Evolutionary conservation across 2,797 vertebrate genomes (phyloP).

Genomic region (Miichthys miiuy): DNA sequence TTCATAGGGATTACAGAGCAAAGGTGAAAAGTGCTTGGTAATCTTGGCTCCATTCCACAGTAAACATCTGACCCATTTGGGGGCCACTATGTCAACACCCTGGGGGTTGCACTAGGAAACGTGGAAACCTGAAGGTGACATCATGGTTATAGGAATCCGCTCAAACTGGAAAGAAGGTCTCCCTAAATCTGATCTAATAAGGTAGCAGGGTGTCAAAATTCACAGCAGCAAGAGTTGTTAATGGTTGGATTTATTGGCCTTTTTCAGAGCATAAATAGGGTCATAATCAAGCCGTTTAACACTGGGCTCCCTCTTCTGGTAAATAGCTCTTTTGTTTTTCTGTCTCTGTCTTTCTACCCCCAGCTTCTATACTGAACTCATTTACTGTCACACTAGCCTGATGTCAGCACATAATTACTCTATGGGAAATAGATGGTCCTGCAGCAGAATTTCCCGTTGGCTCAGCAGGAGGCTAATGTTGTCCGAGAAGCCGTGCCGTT

Average conservation of each 20-base stretch:
- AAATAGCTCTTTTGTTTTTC: conserved; percentile 63
- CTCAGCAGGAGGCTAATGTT: conserved; percentile 79
- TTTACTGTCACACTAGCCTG: conserved; percentile 64
- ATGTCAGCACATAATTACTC: conserved; percentile 76
- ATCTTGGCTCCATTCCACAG: conserved; percentile 70
- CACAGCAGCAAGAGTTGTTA: conserved; percentile 47
- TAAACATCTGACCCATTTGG: conserved; percentile 62
- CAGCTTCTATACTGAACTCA: conserved; percentile 36
- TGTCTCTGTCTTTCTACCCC: conserved; percentile 17
- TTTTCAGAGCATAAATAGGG: conserved; percentile 38
- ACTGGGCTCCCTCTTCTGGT: conserved; percentile 68
- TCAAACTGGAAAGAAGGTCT: conserved; percentile 18
- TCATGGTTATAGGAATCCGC: conserved; percentile 57
- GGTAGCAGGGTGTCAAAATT: conserved; percentile 56
- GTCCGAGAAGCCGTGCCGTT: conserved; percentile 54
- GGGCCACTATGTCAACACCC: conserved; percentile 71
- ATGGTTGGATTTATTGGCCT: conserved; percentile 58
- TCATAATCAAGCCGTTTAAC: conserved; percentile 64
- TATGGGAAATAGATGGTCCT: conserved; percentile 68
- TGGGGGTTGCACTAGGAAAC: conserved; percentile 46
- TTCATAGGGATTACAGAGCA: conserved; percentile 37
- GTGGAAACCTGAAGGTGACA: conserved; percentile 54
- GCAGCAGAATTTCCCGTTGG: conserved; percentile 53
- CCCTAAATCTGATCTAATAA: conserved; percentile 62
- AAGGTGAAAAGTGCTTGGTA: conserved; percentile 68